A percentile compares a stretch with the other conserved stretches of the same genome.
Evolutionary conservation across 2,888 invertebrate genomes (phyloP).

Genomic region (Elysia crispata): DNA sequence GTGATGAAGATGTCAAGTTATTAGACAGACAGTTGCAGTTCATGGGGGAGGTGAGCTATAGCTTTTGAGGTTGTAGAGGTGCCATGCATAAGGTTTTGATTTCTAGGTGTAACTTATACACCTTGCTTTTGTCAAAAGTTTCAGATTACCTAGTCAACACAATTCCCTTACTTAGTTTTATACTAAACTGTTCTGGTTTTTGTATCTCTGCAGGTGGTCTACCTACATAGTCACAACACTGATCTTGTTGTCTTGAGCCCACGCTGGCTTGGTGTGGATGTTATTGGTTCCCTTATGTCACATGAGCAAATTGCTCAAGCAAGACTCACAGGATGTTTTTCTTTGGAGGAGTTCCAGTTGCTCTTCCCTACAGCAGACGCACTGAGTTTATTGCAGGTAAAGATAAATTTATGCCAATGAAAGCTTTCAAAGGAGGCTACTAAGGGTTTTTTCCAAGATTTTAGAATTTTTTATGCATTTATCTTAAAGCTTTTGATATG

Average conservation of each 20-base stretch:
- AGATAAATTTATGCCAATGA: background rate
- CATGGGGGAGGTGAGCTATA: slow-evolving; percentile 81
- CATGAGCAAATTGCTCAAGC: slow-evolving; percentile 76
- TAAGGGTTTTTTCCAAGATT: too few species aligned
- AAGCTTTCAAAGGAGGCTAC: too few species aligned
- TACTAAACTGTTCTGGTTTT: background rate
- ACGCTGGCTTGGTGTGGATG: slow-evolving; percentile 84
- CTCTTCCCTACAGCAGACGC: slow-evolving; percentile 85
- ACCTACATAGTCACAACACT: slow-evolving; percentile 80
- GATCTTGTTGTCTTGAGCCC: slow-evolving; percentile 84
- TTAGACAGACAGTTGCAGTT: slow-evolving; percentile 83
- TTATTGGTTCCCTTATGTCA: slow-evolving; percentile 83
- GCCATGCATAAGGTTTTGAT: too few species aligned
- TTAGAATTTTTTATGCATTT: too few species aligned
- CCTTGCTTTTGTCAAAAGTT: too few species aligned
- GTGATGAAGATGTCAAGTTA: slow-evolving; percentile 83
- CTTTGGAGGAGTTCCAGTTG: slow-evolving; percentile 85
- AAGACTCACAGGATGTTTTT: slow-evolving; percentile 83
- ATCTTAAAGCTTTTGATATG: too few species aligned
- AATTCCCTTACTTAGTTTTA: too few species aligned
- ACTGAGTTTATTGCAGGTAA: slow-evolving; percentile 81
- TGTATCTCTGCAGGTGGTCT: slow-evolving; percentile 79
- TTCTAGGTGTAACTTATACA: too few species aligned
- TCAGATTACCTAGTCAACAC: too few species aligned
- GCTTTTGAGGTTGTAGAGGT: background rate